Evolutionary conservation across 2,888 invertebrate genomes (phyloP).

Genomic region (Calephelis perditalis): DNA sequence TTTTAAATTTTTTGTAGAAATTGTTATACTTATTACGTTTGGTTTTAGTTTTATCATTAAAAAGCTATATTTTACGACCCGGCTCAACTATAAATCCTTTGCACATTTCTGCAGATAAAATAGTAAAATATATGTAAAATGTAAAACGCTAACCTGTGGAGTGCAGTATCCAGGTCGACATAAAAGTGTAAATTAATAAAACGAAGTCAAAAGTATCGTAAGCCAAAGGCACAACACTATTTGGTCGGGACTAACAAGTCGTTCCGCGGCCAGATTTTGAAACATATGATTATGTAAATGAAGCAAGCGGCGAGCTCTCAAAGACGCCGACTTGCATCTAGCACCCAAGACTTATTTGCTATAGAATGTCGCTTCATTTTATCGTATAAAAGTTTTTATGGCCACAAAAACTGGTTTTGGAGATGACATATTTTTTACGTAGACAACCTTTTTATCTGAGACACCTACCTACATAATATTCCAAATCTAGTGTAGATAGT

Average conservation of each 20-base stretch:
- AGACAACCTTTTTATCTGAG: constrained; percentile 2
- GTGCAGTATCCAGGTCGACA: too few relatives aligned
- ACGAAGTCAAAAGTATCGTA: constrained; percentile 30
- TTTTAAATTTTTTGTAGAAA: too few relatives aligned
- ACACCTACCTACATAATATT: not conserved
- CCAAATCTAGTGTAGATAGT: too few relatives aligned
- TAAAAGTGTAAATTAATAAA: not conserved
- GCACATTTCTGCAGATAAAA: too few relatives aligned
- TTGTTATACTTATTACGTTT: too few relatives aligned
- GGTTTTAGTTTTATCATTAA: too few relatives aligned
- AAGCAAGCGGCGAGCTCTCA: constrained; percentile 46
- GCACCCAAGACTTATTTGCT: constrained; percentile 45
- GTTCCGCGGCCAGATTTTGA: constrained; percentile 55
- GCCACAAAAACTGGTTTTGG: constrained; percentile 17
- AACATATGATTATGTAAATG: constrained; percentile 63
- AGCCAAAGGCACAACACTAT: constrained; percentile 34
- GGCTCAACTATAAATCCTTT: too few relatives aligned
- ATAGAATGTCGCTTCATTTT: constrained; percentile 19
- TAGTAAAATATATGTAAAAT: too few relatives aligned
- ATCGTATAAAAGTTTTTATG: constrained; percentile 17
- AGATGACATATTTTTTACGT: constrained; percentile 12
- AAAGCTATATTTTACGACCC: too few relatives aligned
- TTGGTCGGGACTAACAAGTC: constrained; percentile 12
- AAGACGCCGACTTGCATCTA: constrained; percentile 49
- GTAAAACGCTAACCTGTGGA: too few relatives aligned